A percentile compares a stretch with the other conserved stretches of the same genome.
phyloP scores from a whole-genome alignment of 2,797 vertebrate species.

The Spinus olivaceus region DNA sequence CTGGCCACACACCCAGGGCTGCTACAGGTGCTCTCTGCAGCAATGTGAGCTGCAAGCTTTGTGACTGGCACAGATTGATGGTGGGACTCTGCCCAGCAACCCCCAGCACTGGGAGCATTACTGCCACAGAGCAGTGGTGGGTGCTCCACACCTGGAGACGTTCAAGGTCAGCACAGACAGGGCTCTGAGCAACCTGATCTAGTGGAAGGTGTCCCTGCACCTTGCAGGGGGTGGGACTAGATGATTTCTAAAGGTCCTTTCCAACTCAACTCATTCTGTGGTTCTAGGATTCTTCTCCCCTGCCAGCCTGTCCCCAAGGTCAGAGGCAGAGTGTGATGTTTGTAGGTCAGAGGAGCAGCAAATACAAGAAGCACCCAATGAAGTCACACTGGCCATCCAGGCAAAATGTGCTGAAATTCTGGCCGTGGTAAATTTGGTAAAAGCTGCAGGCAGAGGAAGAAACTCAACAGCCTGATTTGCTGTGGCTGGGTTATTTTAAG shows the following conservation, averaged over 20 bases:
- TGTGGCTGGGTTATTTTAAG: not conserved
- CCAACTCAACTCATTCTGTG: not conserved
- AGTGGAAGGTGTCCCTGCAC: not conserved
- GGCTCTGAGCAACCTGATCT: not conserved
- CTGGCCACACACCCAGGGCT: not conserved
- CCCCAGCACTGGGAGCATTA: not conserved
- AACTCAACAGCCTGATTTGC: not conserved
- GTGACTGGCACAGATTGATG: not conserved
- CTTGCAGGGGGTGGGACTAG: not conserved
- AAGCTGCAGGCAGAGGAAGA: not conserved
- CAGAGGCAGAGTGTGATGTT: not conserved
- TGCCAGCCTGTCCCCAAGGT: not conserved
- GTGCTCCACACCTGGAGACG: not conserved
- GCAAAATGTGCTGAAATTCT: not conserved
- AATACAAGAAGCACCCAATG: not conserved
- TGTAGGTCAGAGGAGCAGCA: not conserved
- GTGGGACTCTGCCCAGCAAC: not conserved
- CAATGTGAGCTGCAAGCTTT: not conserved
- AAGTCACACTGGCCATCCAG: not conserved
- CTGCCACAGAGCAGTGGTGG: not conserved
- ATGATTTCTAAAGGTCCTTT: not conserved
- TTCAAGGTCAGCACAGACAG: not conserved
- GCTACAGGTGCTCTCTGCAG: not conserved
- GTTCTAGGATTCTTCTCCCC: not conserved
- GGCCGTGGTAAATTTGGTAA: not conserved